phyloP scores from a whole-genome alignment of 2,113 vertebrate species.

The Myrmecophaga tridactyla region DNA sequence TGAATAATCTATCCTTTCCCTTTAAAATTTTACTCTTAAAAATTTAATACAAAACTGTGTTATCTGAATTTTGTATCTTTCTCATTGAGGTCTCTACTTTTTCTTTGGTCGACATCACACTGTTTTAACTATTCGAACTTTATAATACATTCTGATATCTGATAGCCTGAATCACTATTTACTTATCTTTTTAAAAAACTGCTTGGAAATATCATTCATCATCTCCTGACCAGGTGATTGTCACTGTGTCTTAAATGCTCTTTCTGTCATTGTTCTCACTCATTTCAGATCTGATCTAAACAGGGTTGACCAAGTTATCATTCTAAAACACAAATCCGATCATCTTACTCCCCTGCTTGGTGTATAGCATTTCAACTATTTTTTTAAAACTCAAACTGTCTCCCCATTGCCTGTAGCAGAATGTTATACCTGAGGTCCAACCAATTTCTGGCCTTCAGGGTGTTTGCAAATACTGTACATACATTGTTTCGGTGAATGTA shows the following conservation, averaged over 20 bases:
- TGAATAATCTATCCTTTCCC: constrained; percentile 9
- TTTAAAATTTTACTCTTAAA: constrained; percentile 38
- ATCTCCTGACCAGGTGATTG: neutral
- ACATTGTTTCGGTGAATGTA: neutral
- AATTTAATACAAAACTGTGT: neutral
- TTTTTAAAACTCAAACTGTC: neutral
- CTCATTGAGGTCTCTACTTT: neutral
- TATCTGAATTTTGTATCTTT: constrained; percentile 5
- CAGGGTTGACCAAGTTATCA: neutral
- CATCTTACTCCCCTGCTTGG: neutral
- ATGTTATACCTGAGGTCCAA: neutral
- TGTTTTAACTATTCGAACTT: neutral
- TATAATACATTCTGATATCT: neutral
- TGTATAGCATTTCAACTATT: neutral
- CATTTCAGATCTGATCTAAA: neutral
- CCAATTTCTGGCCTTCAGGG: neutral
- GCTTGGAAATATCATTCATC: neutral
- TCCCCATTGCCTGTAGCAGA: neutral
- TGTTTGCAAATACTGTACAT: neutral
- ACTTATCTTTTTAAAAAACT: neutral
- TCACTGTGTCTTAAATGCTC: constrained; percentile 14
- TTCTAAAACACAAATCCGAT: constrained; percentile 33
- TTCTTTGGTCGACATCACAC: neutral
- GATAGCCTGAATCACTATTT: neutral
- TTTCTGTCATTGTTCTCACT: neutral